Evolutionary conservation across 2,797 vertebrate genomes (phyloP).

Genomic region (Chromobotia macracanthus): DNA sequence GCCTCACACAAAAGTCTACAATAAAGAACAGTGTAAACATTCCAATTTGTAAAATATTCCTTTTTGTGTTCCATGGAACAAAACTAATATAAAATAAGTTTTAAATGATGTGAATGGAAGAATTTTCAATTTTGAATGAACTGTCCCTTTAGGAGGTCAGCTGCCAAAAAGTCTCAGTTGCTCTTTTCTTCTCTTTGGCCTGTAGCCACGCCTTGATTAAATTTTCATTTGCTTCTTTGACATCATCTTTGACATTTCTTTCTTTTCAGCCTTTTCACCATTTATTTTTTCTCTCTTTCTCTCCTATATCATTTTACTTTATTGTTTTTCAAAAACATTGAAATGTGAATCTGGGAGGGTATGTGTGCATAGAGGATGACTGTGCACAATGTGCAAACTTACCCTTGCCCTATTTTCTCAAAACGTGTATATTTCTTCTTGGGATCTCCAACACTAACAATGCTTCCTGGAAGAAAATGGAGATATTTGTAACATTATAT

Average conservation of each 20-base stretch:
- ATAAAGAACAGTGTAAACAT: too few relatives aligned
- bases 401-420: slow-evolving; percentile 94
- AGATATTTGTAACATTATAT: slow-evolving; percentile 33
- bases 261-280: background rate
- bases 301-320: background rate
- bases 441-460: slow-evolving; percentile 96
- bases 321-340: background rate
- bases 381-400: slow-evolving; percentile 56
- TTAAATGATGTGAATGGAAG: too few relatives aligned
- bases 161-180: slow-evolving; percentile 61
- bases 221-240: background rate
- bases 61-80: too few relatives aligned
- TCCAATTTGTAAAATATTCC: too few relatives aligned
- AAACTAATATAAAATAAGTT: too few relatives aligned
- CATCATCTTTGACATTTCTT: background rate
- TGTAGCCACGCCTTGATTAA: background rate
- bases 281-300: background rate
- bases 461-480: slow-evolving; percentile 83
- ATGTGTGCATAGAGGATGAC: background rate
- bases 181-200: slow-evolving; percentile 56
- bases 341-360: slow-evolving; percentile 4
- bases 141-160: background rate
- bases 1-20: too few relatives aligned
- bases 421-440: slow-evolving; percentile 99
- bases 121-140: background rate